These are phyloP conservation scores for Amyelois transitella DNA, from an alignment of 1,140 invertebrate genomes.

Conservation along the genomic window DNA sequence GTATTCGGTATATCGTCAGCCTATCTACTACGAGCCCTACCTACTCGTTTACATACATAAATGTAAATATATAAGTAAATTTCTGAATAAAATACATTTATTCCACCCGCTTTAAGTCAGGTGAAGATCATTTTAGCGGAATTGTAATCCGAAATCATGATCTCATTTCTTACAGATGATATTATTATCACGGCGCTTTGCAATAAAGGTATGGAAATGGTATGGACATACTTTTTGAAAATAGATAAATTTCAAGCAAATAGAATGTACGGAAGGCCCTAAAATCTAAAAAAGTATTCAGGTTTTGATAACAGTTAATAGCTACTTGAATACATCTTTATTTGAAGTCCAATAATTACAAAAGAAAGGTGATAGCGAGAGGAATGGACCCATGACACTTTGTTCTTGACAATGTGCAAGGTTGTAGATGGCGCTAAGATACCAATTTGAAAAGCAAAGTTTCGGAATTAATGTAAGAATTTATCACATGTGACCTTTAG, in stretches of 20 bases:
- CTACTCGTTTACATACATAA: background rate
- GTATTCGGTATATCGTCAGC: background rate
- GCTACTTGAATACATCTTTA: too few relatives aligned
- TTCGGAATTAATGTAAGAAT: background rate
- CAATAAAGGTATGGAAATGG: too few relatives aligned
- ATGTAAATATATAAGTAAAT: background rate
- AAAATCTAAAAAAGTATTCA: too few relatives aligned
- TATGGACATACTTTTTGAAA: too few relatives aligned
- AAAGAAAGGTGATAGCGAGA: too few relatives aligned
- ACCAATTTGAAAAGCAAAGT: background rate
- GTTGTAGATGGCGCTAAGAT: background rate
- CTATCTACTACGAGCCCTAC: background rate
- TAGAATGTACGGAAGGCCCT: too few relatives aligned
- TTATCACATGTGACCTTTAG: background rate
- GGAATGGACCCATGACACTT: background rate
- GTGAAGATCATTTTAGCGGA: background rate
- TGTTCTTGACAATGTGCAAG: background rate
- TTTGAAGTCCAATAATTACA: too few relatives aligned
- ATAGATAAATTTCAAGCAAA: too few relatives aligned
- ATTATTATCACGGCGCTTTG: too few relatives aligned
- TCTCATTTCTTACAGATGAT: too few relatives aligned
- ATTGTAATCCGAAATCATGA: background rate
- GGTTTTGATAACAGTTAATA: too few relatives aligned
- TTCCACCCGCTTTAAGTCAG: background rate
- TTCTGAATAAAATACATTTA: background rate